These are phyloP conservation scores for Pararge aegeria DNA, from an alignment of 1,140 invertebrate genomes.

Conservation along the genomic window DNA sequence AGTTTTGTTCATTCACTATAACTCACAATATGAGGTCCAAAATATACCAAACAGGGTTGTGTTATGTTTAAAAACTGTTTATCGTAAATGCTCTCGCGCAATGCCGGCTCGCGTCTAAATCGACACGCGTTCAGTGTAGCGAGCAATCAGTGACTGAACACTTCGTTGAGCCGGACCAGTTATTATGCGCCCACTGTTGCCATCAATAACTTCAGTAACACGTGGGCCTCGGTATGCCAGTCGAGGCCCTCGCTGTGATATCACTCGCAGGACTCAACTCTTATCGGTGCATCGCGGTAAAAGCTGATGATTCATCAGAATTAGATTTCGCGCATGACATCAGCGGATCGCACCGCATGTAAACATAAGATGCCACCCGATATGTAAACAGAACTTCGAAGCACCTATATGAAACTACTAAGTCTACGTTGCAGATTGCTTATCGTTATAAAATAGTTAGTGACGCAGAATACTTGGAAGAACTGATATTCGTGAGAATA, in stretches of 20 bases:
- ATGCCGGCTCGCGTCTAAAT: conserved; percentile 38
- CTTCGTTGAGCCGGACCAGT: conserved; percentile 56
- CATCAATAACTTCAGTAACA: conserved; percentile 69
- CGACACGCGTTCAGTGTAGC: conserved; percentile 61
- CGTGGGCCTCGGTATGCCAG: conserved; percentile 60
- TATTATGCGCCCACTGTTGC: conserved; percentile 72
- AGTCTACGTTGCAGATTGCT: conserved; percentile 20
- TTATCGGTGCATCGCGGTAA: conserved; percentile 74
- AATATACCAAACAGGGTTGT: conserved; percentile 37
- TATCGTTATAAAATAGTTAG: conserved; percentile 29
- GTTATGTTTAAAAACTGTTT: conserved; percentile 29
- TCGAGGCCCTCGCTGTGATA: conserved; percentile 45
- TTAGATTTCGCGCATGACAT: conserved; percentile 69
- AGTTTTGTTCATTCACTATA: conserved; percentile 46
- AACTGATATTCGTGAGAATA: conserved; percentile 6
- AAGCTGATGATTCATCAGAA: conserved; percentile 72
- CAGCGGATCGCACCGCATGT: conserved; percentile 46
- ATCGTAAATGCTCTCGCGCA: conserved; percentile 61
- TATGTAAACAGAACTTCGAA: conserved; percentile 20
- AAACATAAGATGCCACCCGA: conserved; percentile 30
- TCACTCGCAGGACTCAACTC: conserved; percentile 51
- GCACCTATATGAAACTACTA: not conserved
- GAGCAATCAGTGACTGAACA: conserved; percentile 70
- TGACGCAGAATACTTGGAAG: conserved; percentile 26
- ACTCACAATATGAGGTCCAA: conserved; percentile 47